phyloP scores from a whole-genome alignment of 1,140 invertebrate genomes.

The Ceratosolen fusciceps region DNA sequence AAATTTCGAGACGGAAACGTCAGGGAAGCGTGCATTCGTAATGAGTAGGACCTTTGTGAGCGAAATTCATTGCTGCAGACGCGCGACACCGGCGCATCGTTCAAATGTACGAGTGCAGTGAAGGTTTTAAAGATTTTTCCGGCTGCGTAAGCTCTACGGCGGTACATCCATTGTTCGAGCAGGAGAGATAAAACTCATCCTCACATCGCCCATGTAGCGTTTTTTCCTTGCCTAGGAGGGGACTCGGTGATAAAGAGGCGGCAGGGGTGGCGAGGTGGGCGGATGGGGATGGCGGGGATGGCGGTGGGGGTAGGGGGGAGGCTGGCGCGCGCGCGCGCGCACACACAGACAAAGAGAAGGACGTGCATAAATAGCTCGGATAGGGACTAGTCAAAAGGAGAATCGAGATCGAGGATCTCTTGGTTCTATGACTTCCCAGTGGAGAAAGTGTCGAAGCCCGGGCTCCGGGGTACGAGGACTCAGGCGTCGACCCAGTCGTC shows the following conservation, averaged over 20 bases:
- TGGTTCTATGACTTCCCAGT: neutral
- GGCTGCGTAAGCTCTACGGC: neutral
- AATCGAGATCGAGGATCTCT: slow-evolving; percentile 45
- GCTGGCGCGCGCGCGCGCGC: neutral
- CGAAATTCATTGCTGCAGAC: neutral
- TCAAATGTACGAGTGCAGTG: neutral
- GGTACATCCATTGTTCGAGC: slow-evolving; percentile 9
- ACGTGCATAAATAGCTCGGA: slow-evolving; percentile 33
- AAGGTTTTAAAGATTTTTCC: slow-evolving; percentile 1
- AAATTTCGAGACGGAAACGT: neutral
- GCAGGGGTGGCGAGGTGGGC: too few relatives aligned
- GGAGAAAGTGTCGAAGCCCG: slow-evolving; percentile 59
- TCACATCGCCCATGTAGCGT: slow-evolving; percentile 8
- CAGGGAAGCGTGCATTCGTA: neutral
- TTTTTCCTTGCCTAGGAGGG: neutral
- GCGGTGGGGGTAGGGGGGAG: too few relatives aligned
- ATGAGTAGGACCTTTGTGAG: neutral
- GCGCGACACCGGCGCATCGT: neutral
- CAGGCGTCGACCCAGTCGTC: slow-evolving; percentile 51
- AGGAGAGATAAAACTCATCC: slow-evolving; percentile 9
- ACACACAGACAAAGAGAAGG: slow-evolving; percentile 24
- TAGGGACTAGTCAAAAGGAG: slow-evolving; percentile 3
- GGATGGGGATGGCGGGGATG: too few relatives aligned
- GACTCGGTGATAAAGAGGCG: neutral
- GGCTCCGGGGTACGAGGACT: slow-evolving; percentile 49